Percentiles rank a stretch among this genome's conserved stretches.
Evolutionary conservation across 2,113 vertebrate genomes (phyloP).

Genomic region (Melanotaenia duboulayi): DNA sequence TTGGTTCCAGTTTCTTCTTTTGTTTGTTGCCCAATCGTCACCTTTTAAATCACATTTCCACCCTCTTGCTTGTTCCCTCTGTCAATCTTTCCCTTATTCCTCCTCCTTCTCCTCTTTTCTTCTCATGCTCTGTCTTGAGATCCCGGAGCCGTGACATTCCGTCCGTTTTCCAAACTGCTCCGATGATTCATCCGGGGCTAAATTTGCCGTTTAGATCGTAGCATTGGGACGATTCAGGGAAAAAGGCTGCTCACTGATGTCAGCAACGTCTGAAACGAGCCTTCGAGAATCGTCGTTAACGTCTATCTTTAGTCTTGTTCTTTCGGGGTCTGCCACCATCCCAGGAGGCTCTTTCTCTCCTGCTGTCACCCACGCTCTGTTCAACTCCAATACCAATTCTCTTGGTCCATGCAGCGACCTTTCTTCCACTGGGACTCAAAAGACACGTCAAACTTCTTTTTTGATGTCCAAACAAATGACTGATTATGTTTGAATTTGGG

Average conservation of each 20-base stretch:
- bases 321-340: slow-evolving; percentile 29
- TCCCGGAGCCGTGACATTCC: slow-evolving; percentile 44
- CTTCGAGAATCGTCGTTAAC: slow-evolving; percentile 13
- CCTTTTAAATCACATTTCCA: slow-evolving; percentile 44
- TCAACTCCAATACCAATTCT: slow-evolving; percentile 59
- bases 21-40: slow-evolving; percentile 18
- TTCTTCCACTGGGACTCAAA: slow-evolving; percentile 47
- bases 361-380: slow-evolving; percentile 44
- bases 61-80: slow-evolving; percentile 14
- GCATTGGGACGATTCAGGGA: slow-evolving; percentile 47
- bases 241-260: slow-evolving; percentile 18
- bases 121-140: slow-evolving; percentile 62
- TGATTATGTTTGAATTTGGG: slow-evolving; percentile 47
- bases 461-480: slow-evolving; percentile 57
- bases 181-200: slow-evolving; percentile 57
- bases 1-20: slow-evolving; percentile 31
- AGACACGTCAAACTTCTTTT: slow-evolving; percentile 49
- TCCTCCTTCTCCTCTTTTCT: slow-evolving; percentile 36
- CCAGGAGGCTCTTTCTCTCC: slow-evolving; percentile 16
- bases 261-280: slow-evolving; percentile 25
- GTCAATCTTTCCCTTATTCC: slow-evolving; percentile 13
- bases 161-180: slow-evolving; percentile 42
- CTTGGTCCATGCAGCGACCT: slow-evolving; percentile 52
- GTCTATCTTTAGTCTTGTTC: slow-evolving; percentile 27
- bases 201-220: slow-evolving; percentile 62